A percentile compares a stretch with the other conserved stretches of the same genome.
Conservation (phyloP, 2,797 vertebrate genomes). For the Chelidonichthys spinosus region DNA sequence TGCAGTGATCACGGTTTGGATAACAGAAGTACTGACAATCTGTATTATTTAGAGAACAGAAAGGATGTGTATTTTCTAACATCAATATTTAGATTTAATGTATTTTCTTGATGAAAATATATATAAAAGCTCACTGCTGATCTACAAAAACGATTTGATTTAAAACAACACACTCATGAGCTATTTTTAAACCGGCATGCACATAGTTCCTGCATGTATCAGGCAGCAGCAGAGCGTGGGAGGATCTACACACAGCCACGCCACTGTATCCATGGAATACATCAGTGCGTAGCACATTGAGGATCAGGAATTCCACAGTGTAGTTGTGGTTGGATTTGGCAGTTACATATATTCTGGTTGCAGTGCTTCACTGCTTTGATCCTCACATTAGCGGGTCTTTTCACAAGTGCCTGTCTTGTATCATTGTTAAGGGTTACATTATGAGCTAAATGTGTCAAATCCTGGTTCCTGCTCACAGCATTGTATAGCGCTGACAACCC, state of each 20-base stretch:
- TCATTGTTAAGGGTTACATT: not conserved
- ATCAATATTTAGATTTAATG: not conserved
- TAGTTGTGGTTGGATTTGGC: not conserved
- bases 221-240: not conserved
- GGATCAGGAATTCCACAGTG: not conserved
- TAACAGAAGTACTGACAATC: conserved; percentile 5
- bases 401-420: not conserved
- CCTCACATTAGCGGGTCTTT: not conserved
- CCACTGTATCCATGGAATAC: not conserved
- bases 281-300: not conserved
- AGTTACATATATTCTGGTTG: not conserved
- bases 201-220: not conserved
- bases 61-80: not conserved
- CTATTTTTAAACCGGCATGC: conserved; percentile 28
- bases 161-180: not conserved
- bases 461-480: not conserved
- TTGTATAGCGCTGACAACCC: not conserved
- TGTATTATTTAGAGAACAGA: conserved; percentile 4
- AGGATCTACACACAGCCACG: not conserved
- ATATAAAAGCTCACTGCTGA: not conserved
- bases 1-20: not conserved
- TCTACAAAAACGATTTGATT: not conserved
- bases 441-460: not conserved
- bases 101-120: not conserved
- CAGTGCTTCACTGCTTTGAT: not conserved